Evolutionary conservation across 2,797 vertebrate genomes (phyloP).

Genomic region (Sebastes matsubarae): DNA sequence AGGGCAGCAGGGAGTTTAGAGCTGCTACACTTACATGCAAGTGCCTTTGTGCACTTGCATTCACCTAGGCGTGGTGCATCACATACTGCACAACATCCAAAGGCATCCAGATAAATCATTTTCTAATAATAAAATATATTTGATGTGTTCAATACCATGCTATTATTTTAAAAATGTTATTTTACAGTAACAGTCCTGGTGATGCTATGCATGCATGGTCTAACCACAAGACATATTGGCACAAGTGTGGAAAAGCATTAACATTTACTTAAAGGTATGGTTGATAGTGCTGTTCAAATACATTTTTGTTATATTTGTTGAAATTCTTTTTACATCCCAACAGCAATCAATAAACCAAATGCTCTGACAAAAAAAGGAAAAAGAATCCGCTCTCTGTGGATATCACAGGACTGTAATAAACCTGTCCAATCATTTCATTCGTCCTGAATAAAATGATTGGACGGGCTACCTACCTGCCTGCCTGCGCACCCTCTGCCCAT

Average conservation of each 20-base stretch:
- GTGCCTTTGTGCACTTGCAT: background rate
- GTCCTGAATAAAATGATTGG: too few species aligned
- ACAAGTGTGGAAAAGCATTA: background rate
- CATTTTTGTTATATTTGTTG: too few species aligned
- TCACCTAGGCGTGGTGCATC: background rate
- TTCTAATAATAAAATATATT: background rate
- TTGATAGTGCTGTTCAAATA: too few species aligned
- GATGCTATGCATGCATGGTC: background rate
- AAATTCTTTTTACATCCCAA: too few species aligned
- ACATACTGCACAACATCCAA: background rate
- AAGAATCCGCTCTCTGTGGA: too few species aligned
- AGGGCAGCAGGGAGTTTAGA: background rate
- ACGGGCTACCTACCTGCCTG: too few species aligned
- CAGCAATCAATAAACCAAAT: too few species aligned
- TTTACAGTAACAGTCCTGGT: background rate
- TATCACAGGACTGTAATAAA: too few species aligned
- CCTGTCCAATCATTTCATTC: too few species aligned
- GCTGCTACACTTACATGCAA: background rate
- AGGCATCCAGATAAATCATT: background rate
- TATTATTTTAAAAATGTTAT: background rate
- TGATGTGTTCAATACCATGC: background rate
- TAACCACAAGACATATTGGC: background rate
- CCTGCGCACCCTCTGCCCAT: too few species aligned
- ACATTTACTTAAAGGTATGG: background rate
- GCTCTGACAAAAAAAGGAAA: too few species aligned